Conservation (phyloP, 2,888 invertebrate species). For the Meghimatium bilineatum region DNA sequence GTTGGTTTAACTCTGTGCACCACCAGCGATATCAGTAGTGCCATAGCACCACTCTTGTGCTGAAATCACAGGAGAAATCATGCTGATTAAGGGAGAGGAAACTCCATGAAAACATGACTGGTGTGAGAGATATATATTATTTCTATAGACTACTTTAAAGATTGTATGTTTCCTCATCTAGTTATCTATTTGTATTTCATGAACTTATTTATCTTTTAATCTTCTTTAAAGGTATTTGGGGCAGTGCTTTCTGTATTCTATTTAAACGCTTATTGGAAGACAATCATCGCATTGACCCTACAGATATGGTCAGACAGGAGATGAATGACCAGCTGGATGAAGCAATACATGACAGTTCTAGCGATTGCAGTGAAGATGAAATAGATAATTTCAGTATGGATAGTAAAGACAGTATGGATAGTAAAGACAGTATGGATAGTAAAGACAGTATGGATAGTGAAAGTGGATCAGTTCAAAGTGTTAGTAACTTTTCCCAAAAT, state of each 20-base stretch:
- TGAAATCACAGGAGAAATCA: too few species aligned
- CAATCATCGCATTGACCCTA: slow-evolving; percentile 69
- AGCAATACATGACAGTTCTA: slow-evolving; percentile 59
- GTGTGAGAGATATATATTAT: too few species aligned
- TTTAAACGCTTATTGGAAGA: slow-evolving; percentile 77
- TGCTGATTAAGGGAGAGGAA: too few species aligned
- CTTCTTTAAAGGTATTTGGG: slow-evolving; percentile 77
- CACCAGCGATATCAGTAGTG: too few species aligned
- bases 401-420: slow-evolving; percentile 30
- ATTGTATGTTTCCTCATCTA: too few species aligned
- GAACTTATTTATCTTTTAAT: background rate
- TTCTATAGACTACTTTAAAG: too few species aligned
- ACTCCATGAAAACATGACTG: too few species aligned
- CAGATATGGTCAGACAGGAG: slow-evolving; percentile 69
- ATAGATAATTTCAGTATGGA: slow-evolving; percentile 59
- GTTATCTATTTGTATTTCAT: background rate
- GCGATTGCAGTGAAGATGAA: slow-evolving; percentile 64
- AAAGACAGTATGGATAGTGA: background rate
- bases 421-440: background rate
- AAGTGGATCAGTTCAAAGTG: background rate
- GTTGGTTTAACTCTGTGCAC: too few species aligned
- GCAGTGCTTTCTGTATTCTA: slow-evolving; percentile 79
- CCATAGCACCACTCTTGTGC: too few species aligned
- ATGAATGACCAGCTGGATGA: slow-evolving; percentile 65
- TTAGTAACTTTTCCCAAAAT: too few species aligned